These are phyloP conservation scores for Sebastes taczanowskii DNA, from an alignment of 2,797 vertebrate genomes.

Conservation along the genomic window DNA sequence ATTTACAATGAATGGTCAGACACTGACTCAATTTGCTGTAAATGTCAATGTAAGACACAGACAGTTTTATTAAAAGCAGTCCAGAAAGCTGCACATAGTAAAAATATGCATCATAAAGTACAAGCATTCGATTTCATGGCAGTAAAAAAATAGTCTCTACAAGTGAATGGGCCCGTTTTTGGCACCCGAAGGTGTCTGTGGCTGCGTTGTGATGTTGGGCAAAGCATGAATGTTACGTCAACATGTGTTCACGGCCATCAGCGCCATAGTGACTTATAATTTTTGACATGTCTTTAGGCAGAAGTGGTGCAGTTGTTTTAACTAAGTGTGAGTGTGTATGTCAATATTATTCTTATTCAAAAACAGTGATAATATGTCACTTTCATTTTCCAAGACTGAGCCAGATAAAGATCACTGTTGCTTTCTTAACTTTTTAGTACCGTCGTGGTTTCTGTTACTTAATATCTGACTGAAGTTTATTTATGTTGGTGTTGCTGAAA, in stretches of 20 bases:
- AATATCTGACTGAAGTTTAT: no score
- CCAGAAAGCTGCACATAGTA: background rate
- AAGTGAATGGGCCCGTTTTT: background rate
- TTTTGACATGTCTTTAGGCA: background rate
- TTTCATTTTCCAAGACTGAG: background rate
- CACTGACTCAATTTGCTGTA: background rate
- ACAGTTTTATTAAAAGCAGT: background rate
- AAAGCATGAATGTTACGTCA: background rate
- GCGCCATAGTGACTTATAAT: background rate
- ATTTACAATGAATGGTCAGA: background rate
- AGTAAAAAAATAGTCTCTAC: background rate
- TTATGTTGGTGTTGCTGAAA: no score
- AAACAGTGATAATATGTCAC: background rate
- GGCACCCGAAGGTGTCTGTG: fast-evolving
- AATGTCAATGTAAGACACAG: background rate
- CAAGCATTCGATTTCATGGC: background rate
- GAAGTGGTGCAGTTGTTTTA: background rate
- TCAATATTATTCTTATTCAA: background rate
- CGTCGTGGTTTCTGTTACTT: fast-evolving
- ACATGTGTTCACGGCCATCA: fast-evolving
- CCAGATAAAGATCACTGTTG: background rate
- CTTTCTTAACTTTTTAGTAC: fast-evolving
- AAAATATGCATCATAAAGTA: background rate
- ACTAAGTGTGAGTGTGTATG: background rate
- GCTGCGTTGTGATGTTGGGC: background rate